Percentiles rank a stretch among this genome's conserved stretches.
Evolutionary conservation across 2,113 vertebrate genomes (phyloP).

Genomic region (Eudyptes chrysolophus): DNA sequence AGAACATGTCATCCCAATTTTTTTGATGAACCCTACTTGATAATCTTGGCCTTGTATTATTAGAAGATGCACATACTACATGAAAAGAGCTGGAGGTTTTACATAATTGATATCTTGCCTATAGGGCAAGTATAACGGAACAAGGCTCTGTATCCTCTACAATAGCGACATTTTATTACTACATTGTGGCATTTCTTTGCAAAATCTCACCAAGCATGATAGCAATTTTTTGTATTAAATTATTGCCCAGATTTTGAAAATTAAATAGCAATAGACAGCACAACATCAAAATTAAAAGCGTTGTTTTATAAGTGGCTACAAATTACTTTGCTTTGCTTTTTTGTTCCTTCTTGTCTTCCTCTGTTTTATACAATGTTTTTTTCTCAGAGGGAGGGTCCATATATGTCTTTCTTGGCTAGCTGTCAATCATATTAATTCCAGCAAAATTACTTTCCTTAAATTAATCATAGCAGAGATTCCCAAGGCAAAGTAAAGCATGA

Average conservation of each 20-base stretch:
- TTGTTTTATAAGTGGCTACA: neutral
- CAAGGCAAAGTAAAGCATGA: slow-evolving; percentile 21
- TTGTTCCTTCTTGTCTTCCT: neutral
- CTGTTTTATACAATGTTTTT: neutral
- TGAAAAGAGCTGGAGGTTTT: neutral
- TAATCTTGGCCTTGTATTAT: neutral
- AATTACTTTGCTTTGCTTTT: neutral
- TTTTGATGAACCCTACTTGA: neutral
- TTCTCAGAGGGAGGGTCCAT: neutral
- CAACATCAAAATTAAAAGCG: neutral
- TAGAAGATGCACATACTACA: neutral
- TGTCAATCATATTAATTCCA: slow-evolving; percentile 50
- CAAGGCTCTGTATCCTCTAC: neutral
- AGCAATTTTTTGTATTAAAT: neutral
- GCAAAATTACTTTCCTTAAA: slow-evolving; percentile 47
- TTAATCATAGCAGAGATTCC: slow-evolving; percentile 12
- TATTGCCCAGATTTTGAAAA: neutral
- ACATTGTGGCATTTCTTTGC: neutral
- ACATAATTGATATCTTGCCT: neutral
- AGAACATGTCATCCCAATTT: neutral
- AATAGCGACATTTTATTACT: neutral
- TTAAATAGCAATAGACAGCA: neutral
- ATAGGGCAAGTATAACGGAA: neutral
- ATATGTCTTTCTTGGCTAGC: neutral
- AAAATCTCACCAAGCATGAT: neutral